phyloP scores from a whole-genome alignment of 2,888 invertebrate species.

The Tolmerus cingulatus region DNA sequence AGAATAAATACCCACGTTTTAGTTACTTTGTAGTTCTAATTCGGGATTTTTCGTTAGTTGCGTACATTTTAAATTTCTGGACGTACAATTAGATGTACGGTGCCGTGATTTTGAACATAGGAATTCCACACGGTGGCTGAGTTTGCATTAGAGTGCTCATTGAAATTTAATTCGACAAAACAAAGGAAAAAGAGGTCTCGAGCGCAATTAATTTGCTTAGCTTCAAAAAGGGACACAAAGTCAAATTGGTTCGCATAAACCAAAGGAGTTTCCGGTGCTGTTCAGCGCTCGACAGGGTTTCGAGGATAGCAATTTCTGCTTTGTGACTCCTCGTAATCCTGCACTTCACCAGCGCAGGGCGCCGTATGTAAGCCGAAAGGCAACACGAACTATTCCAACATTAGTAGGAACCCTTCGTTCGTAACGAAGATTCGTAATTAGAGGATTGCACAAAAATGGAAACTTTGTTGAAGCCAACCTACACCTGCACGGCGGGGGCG shows the following conservation, averaged over 20 bases:
- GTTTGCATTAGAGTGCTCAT: not conserved
- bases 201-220: not conserved
- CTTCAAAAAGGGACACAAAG: not conserved
- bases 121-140: not conserved
- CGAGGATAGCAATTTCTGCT: not conserved
- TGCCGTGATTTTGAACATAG: not conserved
- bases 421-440: slow-evolving; percentile 12
- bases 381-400: not conserved
- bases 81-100: not conserved
- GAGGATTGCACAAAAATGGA: not conserved
- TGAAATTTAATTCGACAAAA: not conserved
- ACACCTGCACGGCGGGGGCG: not conserved
- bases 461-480: not conserved
- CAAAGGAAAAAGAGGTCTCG: not conserved
- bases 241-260: not conserved
- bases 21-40: not conserved
- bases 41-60: not conserved
- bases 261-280: not conserved
- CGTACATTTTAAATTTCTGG: not conserved
- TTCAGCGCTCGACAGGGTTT: not conserved
- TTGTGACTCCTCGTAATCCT: not conserved
- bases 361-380: not conserved
- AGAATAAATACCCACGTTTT: not conserved
- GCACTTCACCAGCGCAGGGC: not conserved
- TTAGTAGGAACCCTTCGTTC: not conserved